These are phyloP conservation scores for Erpetoichthys calabaricus DNA, from an alignment of 2,797 vertebrate species.

Conservation along the genomic window DNA sequence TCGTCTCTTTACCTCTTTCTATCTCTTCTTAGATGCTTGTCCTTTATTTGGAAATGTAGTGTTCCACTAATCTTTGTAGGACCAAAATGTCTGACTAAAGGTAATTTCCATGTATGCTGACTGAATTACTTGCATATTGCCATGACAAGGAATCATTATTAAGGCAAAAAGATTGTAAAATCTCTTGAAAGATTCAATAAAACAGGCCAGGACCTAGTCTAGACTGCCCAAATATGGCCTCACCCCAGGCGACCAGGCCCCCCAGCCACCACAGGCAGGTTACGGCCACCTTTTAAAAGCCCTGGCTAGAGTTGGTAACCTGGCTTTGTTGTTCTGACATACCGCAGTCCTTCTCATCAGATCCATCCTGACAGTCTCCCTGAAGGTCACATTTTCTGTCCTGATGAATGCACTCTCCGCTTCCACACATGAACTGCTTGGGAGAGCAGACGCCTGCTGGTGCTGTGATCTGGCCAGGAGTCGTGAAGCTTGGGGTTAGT, in stretches of 20 bases:
- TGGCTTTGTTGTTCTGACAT: constrained; percentile 11
- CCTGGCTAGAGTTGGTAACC: too few species aligned
- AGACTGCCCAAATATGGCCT: background rate
- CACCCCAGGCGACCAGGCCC: too few species aligned
- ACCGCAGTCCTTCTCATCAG: constrained; percentile 70
- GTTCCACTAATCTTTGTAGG: too few species aligned
- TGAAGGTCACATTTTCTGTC: constrained; percentile 57
- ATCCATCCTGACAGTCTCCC: constrained; percentile 64
- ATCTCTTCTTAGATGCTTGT: too few species aligned
- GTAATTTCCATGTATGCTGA: too few species aligned
- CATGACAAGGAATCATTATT: background rate
- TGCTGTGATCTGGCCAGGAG: constrained; percentile 20
- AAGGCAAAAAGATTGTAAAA: background rate
- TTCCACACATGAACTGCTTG: constrained; percentile 59
- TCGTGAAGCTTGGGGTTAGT: constrained; percentile 7
- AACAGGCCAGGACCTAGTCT: background rate
- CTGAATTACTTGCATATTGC: too few species aligned
- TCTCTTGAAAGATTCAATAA: background rate
- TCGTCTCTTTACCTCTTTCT: too few species aligned
- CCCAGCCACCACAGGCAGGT: too few species aligned
- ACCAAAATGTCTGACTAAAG: too few species aligned
- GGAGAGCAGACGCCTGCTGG: constrained; percentile 46
- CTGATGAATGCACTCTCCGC: constrained; percentile 61
- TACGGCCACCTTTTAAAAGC: too few species aligned
- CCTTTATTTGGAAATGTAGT: too few species aligned